Conservation (phyloP, 2,113 vertebrate species). For the Crypturellus undulatus region DNA sequence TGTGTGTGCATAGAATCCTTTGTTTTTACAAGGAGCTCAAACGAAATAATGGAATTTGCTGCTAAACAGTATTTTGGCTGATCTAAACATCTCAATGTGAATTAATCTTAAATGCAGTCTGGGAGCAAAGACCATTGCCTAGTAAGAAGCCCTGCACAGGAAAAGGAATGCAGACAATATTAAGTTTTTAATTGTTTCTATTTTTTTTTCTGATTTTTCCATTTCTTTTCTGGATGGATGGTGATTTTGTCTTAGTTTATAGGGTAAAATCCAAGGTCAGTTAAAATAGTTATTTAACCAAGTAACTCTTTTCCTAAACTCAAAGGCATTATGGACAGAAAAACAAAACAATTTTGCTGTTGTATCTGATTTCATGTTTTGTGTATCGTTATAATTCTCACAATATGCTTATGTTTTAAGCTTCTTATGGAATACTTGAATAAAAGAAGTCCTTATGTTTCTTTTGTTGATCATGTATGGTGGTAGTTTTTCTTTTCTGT, state of each 20-base stretch:
- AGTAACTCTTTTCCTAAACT: background rate
- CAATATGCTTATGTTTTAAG: background rate
- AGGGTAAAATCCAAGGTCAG: background rate
- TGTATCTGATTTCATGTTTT: background rate
- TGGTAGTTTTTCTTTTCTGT: background rate
- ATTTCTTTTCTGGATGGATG: background rate
- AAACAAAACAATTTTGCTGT: background rate
- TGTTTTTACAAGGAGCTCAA: conserved; percentile 53
- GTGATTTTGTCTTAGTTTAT: background rate
- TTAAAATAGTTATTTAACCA: background rate
- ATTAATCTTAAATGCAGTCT: conserved; percentile 60
- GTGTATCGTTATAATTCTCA: background rate
- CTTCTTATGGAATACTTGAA: background rate
- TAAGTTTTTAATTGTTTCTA: background rate
- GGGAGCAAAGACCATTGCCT: conserved; percentile 5
- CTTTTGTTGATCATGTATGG: background rate
- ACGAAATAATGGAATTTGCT: conserved; percentile 43
- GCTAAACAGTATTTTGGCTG: conserved; percentile 40
- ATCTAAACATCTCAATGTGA: conserved; percentile 42
- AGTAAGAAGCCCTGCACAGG: background rate
- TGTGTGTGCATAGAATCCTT: background rate
- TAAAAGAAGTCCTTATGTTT: background rate
- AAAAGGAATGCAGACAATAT: background rate
- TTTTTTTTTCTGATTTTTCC: background rate
- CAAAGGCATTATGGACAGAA: background rate